Evolutionary conservation across 2,797 vertebrate genomes (phyloP), one percentile per base, ranked within the genome.

Genomic region (Microctenopoma stevenorrisi): DNA sequence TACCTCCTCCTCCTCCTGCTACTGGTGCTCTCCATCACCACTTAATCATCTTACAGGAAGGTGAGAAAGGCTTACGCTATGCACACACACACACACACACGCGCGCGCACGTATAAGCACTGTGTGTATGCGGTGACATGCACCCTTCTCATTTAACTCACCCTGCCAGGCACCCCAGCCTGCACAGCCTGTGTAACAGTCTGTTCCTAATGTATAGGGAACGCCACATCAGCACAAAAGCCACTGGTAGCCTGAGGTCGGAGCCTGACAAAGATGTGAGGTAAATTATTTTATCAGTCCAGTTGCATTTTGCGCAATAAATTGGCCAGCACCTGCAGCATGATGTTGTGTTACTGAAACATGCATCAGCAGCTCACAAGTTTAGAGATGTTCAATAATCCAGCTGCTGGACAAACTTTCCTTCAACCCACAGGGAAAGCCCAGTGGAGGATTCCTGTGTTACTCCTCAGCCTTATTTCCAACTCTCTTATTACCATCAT

Each of bases 131-230:
- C 5, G 30, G 15, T 18, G 5, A 42, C 28, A 12, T 42, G 14
- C 4, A 43, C 40, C 26, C 4, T 37, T 53, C 54, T 58, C 70
- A 18, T 37, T 7, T 15, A 9, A 1, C 7, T 10, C 81, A 37
- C 59, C 80, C 80, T 37, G 70, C 71, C 48, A 53, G 50, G 72
- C 50, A 77, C 74, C 60, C 66, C 47, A 11, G 61, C 78, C 81
- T 65, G 61, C 68, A 55, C 80, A 88, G 88, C 78, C 48, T 81
- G 73, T 76, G 68, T 81, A 78, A 83, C 80, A 86, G 82, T 89
- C 68, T 76, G 48, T 54, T 82, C 26, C 58, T 72, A 78, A 89
- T 83, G 83, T 84, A 86, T 86, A 65, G 72, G 70, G 86, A 91
- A 87, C 78, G 84, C 52, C 81, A 87, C 61, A 61, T 70, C 74